Evolutionary conservation across 1,140 invertebrate genomes (phyloP), one percentile per base, ranked within the genome.

Genomic region (Drosophila pallidifrons): DNA sequence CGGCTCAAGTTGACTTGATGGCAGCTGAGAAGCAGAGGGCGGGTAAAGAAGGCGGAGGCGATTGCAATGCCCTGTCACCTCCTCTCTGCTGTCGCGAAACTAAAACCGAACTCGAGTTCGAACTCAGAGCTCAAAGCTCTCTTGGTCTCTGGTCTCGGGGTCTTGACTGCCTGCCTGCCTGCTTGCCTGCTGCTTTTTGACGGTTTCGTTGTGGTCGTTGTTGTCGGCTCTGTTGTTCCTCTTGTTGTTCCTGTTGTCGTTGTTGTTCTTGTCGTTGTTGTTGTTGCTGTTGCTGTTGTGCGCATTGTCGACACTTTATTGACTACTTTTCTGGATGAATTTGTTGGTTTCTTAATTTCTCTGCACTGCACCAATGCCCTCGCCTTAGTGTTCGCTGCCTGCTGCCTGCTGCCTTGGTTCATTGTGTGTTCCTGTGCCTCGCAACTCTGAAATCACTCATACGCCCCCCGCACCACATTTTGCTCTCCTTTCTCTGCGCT

Each of bases 241-340:
- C 45, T 49, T 59, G 41, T 68, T 58, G 55, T 66, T 10, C 1
- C 8, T 52, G 20, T 52, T 68, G 64, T 77, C 66, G 79, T 80
- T 65, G 67, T 67, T 70, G 60, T 61, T 20, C 0, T 20, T 15
- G 15, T 15, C 15, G 15, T 51, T 71, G 68, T 30, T 67, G 67
- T 65, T 63, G 76, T 60, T 80, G 73, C 73, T 75, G 72, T 51
- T 71, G 68, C 45, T 67, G 67, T 69, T 88, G 80, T 70, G 85
- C 75, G 78, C 85, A 88, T 88, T 88, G 85, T 88, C 85, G 85
- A 89, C 85, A 89, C 85, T 89, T 89, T 89, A 89, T 89, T 89
- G 85, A 89, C 85, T 89, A 89, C 85, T 89, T 89, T 89, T 83
- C 85, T 89, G 85, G 85, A 89, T 89, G 85, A 89, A 89, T 89